A percentile compares a stretch with the other conserved stretches of the same genome.
Evolutionary conservation across 2,888 invertebrate species (phyloP).

Genomic region (Troides helena): DNA sequence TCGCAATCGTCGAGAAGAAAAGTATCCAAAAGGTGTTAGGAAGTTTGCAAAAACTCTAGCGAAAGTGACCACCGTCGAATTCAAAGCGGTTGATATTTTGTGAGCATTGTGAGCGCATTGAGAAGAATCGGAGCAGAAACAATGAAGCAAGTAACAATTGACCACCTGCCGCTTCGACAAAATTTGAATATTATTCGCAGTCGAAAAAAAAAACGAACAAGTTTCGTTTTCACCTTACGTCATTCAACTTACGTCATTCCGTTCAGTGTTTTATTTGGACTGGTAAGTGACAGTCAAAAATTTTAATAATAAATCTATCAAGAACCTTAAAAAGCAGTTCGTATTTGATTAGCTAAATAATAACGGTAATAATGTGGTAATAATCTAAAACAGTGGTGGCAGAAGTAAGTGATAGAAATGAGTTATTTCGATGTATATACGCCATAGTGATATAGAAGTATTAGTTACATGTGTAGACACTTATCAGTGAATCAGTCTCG

Average conservation of each 20-base stretch:
- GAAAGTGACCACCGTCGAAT: slow-evolving; percentile 62
- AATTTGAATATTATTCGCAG: slow-evolving; percentile 75
- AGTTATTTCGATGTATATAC: not conserved
- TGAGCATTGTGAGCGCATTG: slow-evolving; percentile 31
- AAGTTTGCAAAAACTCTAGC: slow-evolving; percentile 60
- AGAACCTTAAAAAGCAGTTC: slow-evolving; percentile 6
- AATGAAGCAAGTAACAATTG: slow-evolving; percentile 49
- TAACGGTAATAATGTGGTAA: not conserved
- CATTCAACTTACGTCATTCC: slow-evolving; percentile 32
- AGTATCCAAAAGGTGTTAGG: slow-evolving; percentile 55
- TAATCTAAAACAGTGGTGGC: slow-evolving; percentile 5
- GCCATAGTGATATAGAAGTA: slow-evolving; percentile 25
- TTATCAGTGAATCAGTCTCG: slow-evolving; percentile 28
- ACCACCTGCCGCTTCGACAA: slow-evolving; percentile 64
- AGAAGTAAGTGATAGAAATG: not conserved
- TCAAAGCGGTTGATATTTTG: slow-evolving; percentile 33
- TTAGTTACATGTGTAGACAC: slow-evolving; percentile 35
- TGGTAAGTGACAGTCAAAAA: slow-evolving; percentile 43
- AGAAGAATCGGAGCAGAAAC: slow-evolving; percentile 42
- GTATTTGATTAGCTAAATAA: not conserved
- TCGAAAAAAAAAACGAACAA: slow-evolving; percentile 40
- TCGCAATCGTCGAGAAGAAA: slow-evolving; percentile 42
- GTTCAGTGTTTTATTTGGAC: slow-evolving; percentile 52
- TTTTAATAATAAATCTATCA: slow-evolving; percentile 1
- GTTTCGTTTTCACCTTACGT: slow-evolving; percentile 62